phyloP scores from a whole-genome alignment of 2,797 vertebrate genomes.

The Gobio occitaniae region DNA sequence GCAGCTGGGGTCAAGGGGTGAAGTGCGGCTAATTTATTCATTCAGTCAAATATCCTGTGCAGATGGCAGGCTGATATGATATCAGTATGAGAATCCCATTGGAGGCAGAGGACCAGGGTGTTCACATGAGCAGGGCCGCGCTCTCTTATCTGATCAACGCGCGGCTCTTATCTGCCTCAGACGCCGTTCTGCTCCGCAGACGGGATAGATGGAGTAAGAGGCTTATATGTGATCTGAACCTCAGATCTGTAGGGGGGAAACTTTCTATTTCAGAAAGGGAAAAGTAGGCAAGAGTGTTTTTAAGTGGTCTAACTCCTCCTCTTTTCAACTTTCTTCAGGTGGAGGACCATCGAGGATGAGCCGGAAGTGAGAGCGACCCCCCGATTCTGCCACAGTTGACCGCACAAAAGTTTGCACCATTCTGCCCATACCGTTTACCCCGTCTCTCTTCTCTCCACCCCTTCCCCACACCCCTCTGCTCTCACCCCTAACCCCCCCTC shows the following conservation, averaged over 20 bases:
- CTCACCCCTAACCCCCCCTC: conserved; percentile 61
- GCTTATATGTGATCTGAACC: conserved; percentile 65
- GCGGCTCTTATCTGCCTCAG: conserved; percentile 80
- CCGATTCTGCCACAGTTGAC: conserved; percentile 50
- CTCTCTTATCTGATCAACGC: conserved; percentile 76
- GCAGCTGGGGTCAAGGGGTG: conserved; percentile 75
- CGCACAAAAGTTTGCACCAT: conserved; percentile 55
- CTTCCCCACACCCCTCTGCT: conserved; percentile 56
- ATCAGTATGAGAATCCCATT: conserved; percentile 72
- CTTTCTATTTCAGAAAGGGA: conserved; percentile 55
- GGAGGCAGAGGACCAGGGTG: conserved; percentile 52
- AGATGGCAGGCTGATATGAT: conserved; percentile 83
- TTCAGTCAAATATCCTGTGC: conserved; percentile 86
- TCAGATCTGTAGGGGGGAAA: conserved; percentile 57
- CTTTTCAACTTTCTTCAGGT: conserved; percentile 53
- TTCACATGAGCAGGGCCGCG: conserved; percentile 69
- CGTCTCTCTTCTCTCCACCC: conserved; percentile 62
- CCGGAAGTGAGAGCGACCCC: conserved; percentile 48
- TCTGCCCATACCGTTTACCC: conserved; percentile 59
- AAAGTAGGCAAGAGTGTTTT: conserved; percentile 49
- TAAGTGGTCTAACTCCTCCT: conserved; percentile 35
- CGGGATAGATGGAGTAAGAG: conserved; percentile 74
- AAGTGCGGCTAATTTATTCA: conserved; percentile 87
- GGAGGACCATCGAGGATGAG: conserved; percentile 56
- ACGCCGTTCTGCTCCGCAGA: conserved; percentile 81